Base-by-base conservation (phyloP, 1,140 invertebrate species). In the Papilio helenus region DNA sequence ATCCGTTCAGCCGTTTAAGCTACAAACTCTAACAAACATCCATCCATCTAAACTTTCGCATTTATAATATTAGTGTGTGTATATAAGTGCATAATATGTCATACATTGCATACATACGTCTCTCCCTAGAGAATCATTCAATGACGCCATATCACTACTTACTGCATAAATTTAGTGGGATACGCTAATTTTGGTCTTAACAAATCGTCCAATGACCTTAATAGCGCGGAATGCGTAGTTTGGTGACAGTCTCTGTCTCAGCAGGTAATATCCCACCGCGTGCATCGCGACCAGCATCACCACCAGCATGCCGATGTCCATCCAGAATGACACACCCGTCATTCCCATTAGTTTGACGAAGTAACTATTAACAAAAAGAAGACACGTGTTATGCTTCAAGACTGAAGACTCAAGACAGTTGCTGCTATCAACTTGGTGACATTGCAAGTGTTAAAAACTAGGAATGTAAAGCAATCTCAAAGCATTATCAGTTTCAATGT, bases 171-270 rank as follows among this genome's bases (percentile, higher is more conserved):
- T 18, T 42, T 72, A 79, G 74, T 55, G 55, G 84, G 74, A 49
- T 92, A 61, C 81, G 80, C 95, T 96, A 82, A 96, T 95, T 85
- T 96, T 95, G 42, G 87, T 95, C 83, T 97, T 97, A 12, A 97
- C 92, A 72, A 96, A 94, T 78, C 92, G 93, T 5, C 96, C 96
- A 23, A 97, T 95, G 20, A 96, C 89, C 72, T 95, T 95, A 18
- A 97, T 89, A 12, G 96, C 95, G 80, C 95, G 95, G 84, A 97
- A 97, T 0, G 96, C 96, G 88, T 96, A 97, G 83, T 96, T 97
- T 0, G 97, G 96, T 1, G 95, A 95, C 5, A 97, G 85, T 42
- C 97, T 90, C 87, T 97, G 96, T 51, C 95, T 90, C 16, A 97
- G 85, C 58, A 97, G 89, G 85, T 97, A 96, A 92, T 96, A 97